phyloP scores from a whole-genome alignment of 2,888 invertebrate genomes.

The Masnerella sp. region DNA sequence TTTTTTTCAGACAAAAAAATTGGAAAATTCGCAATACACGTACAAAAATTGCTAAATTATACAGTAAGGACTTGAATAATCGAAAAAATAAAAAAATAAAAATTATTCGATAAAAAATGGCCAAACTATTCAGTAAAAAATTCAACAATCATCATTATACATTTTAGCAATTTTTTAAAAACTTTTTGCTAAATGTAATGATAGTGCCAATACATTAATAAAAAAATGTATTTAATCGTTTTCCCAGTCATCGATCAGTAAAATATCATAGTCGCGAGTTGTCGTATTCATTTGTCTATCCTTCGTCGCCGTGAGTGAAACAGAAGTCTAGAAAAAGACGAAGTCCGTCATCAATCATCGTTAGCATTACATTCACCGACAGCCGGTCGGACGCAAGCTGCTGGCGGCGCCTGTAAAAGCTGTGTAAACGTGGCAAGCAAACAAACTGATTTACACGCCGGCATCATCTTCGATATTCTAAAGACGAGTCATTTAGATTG shows the following conservation, averaged over 20 bases:
- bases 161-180: no score
- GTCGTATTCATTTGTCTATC: conserved; percentile 59
- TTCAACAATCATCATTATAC: no score
- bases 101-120: no score
- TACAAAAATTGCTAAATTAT: no score
- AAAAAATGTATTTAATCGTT: no score
- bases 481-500: conserved; percentile 52
- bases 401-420: conserved; percentile 65
- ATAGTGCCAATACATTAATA: no score
- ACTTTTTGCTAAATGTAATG: no score
- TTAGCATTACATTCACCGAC: conserved; percentile 71
- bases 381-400: conserved; percentile 63
- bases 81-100: no score
- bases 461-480: conserved; percentile 51
- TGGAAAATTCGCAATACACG: no score
- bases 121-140: no score
- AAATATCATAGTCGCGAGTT: conserved; percentile 40
- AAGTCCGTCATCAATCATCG: conserved; percentile 69
- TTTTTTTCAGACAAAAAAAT: no score
- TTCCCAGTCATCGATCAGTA: conserved; percentile 37
- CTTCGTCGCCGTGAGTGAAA: conserved; percentile 49
- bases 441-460: conserved; percentile 63
- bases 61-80: no score
- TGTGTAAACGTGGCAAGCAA: conserved; percentile 69
- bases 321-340: conserved; percentile 50